A percentile compares a stretch with the other conserved stretches of the same genome.
These are phyloP conservation scores for Phocides pigmalion DNA, from an alignment of 1,140 invertebrate species.

Conservation along the genomic window DNA sequence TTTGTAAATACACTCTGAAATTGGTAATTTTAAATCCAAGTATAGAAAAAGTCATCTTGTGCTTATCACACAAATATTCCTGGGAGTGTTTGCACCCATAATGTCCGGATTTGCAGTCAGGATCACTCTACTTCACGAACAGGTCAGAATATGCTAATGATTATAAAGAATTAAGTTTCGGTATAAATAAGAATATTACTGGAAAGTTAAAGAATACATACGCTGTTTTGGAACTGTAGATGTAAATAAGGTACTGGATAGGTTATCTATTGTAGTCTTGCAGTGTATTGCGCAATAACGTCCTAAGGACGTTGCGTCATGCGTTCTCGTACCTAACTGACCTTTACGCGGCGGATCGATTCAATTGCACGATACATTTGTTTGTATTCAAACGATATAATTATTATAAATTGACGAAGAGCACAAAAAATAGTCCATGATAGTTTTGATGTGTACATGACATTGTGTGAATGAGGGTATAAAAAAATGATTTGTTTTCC, in stretches of 20 bases:
- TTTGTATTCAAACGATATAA: slow-evolving; percentile 35
- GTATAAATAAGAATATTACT: no score
- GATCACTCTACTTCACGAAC: no score
- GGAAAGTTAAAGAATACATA: slow-evolving; percentile 1
- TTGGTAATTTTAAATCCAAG: no score
- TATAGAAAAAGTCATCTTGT: no score
- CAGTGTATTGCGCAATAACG: slow-evolving; percentile 69
- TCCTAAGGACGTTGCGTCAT: slow-evolving; percentile 73
- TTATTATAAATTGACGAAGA: neutral
- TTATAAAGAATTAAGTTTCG: no score
- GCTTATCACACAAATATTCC: no score
- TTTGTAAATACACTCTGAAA: no score
- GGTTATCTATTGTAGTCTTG: slow-evolving; percentile 47
- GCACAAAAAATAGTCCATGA: neutral
- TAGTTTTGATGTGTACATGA: neutral
- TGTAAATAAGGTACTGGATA: slow-evolving; percentile 1
- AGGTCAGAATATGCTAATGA: no score
- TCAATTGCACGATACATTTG: slow-evolving; percentile 43
- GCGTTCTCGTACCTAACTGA: slow-evolving; percentile 62
- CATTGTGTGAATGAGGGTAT: neutral
- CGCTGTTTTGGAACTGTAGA: neutral
- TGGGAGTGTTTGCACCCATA: no score
- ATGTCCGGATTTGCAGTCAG: no score
- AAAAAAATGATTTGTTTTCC: no score
- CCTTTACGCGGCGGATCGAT: slow-evolving; percentile 73